Base-by-base conservation (phyloP, 2,888 invertebrate species). In the Tigriopus californicus region DNA sequence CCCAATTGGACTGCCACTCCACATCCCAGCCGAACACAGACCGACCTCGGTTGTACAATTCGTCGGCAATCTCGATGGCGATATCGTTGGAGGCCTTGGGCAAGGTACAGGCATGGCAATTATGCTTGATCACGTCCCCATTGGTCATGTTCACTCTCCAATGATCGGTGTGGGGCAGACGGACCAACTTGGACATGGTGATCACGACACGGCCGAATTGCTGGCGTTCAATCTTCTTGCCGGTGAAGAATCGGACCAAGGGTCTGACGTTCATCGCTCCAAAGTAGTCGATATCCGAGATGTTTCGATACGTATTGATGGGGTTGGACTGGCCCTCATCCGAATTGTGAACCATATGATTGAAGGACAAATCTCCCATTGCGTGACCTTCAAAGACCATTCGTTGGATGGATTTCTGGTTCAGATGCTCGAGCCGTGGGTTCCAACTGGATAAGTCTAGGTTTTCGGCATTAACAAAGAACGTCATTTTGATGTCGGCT, bases 81-180 rank as follows among this genome's bases (percentile, higher is more conserved):
- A 52, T 10, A 15, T 52, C 25, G 15, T 47, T 47, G 1, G 57
- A 57, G 1, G 12, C 6, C 46, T 22, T 4, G 13, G 57, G 57
- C 22, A 41, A 20, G 20, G 57, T 57, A 20, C 57, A 57, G 5
- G 57, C 15, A 1, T 15, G 13, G 15, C 57, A 57, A 22, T 57
- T 20, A 10, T 52, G 13, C 8, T 33, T 33, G 33, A 33, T 33
- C 15, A 15, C 41, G 15, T 22, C 41, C 8, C 33, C 33, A 33
- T 33, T 33, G 8, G 8, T 8, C 33, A 33, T 33, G 3, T 33
- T 33, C 42, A 57, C 57, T 6, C 57, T 15, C 57, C 57, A 57
- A 22, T 57, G 42, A 47, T 57, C 46, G 2, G 57, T 22, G 20
- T 41, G 46, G 8, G 57, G 57, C n/a, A 46, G 12, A 13, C 57